Base-by-base conservation (phyloP, 35 echinoderm and acorn worm species). In the Stichopus chloronotus region DNA sequence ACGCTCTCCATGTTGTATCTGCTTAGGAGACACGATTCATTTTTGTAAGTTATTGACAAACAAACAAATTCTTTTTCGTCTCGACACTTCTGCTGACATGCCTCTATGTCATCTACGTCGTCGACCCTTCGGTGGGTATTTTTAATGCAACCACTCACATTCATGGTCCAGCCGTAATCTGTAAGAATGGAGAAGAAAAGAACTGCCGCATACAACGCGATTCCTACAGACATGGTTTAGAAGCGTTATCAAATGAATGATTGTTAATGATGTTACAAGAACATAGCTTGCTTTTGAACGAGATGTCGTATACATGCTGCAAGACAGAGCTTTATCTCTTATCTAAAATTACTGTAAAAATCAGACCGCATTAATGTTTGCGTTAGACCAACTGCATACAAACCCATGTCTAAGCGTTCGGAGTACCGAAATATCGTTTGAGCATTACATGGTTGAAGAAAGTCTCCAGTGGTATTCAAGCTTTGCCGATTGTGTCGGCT, bases 51-150 rank as follows among this genome's bases (percentile, higher is more conserved):
- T 8, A 85, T 55, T 6, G 82, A 85, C 55, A 85, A 9, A 85
- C 82, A 85, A 10, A 56, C 58, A 23, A 85, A 85, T 17, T 85
- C 82, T n/a, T 9, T n/a, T n/a, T 85, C 82, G 17, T 85, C 55
- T 20, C 19, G 14, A 53, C 82, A 85, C 10, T 5, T 7, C 55
- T 58, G 54, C 54, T 85, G 55, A 11, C 82, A 85, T 7, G 12
- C 69, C 6, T 72, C 19, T n/a, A 72, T 72, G 52, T 59, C 56
- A 58, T 85, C 82, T 6, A 58, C 55, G 11, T 72, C 69, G 13
- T n/a, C 22, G 17, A 72, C 69, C 22, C 22, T 59, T 53, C 58
- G 54, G 12, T n/a, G 0, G 82, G 56, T 58, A 17, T 58, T 85
- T 59, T 58, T 85, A 58, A 85, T 85, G 14, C 82, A 85, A 8